Evolutionary conservation across 2,888 invertebrate species (phyloP).

Genomic region (Nemoura dubitans): DNA sequence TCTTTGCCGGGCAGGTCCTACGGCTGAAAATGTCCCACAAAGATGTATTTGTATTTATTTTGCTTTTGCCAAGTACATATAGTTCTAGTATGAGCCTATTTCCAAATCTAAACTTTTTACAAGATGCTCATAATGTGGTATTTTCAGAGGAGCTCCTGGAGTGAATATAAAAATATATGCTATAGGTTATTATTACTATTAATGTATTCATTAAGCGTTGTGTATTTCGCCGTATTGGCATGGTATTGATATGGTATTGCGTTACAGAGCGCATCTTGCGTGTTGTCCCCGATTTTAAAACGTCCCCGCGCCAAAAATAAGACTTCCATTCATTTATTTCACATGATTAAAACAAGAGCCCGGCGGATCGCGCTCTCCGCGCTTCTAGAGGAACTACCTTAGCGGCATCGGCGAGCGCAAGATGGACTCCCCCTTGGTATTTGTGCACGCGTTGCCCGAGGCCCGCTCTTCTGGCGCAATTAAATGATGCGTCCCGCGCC

Average conservation of each 20-base stretch:
- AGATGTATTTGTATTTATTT: too few relatives aligned
- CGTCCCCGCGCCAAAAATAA: neutral
- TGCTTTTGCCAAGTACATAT: too few relatives aligned
- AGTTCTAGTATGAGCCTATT: too few relatives aligned
- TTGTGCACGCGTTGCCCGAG: neutral
- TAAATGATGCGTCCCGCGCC: conserved; percentile 30
- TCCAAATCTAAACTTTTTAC: too few relatives aligned
- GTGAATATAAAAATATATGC: too few relatives aligned
- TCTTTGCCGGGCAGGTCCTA: too few relatives aligned
- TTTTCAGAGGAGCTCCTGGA: too few relatives aligned
- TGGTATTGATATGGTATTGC: neutral
- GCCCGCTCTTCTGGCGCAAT: neutral
- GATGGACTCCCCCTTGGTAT: neutral
- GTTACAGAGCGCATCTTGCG: neutral
- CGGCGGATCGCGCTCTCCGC: neutral
- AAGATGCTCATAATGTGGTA: too few relatives aligned
- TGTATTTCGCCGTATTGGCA: too few relatives aligned
- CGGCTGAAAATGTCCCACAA: too few relatives aligned
- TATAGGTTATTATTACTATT: too few relatives aligned
- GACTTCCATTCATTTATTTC: neutral
- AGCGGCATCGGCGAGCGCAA: neutral
- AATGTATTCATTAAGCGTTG: too few relatives aligned
- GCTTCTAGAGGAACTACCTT: neutral
- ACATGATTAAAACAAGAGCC: neutral
- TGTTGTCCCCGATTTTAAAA: neutral